A percentile compares a stretch with the other conserved stretches of the same genome.
Evolutionary conservation across 1,140 invertebrate species (phyloP).

Genomic region (Lysiphlebus fabarum): DNA sequence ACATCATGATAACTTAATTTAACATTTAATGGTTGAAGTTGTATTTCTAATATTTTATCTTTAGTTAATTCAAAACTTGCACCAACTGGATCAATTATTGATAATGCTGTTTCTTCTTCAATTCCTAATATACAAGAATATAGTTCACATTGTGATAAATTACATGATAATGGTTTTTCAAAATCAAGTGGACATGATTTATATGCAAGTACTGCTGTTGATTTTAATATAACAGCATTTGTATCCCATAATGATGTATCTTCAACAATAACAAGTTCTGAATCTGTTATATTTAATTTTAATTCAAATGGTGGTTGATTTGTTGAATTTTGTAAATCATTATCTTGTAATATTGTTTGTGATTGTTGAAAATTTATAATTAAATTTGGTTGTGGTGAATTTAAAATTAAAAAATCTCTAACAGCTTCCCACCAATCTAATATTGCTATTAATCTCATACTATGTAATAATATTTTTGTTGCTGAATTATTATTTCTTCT

Average conservation of each 20-base stretch:
- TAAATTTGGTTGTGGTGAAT: conserved; percentile 45
- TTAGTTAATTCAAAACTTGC: conserved; percentile 69
- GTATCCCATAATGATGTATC: conserved; percentile 83
- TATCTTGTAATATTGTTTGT: conserved; percentile 17
- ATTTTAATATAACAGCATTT: conserved; percentile 91
- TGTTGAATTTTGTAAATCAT: not conserved
- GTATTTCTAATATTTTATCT: conserved; percentile 40
- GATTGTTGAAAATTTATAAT: conserved; percentile 23
- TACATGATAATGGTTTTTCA: conserved; percentile 79
- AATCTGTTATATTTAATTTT: conserved; percentile 92
- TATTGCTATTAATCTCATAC: conserved; percentile 91
- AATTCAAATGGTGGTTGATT: conserved; percentile 67
- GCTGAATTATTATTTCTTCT: conserved; percentile 68
- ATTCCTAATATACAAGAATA: conserved; percentile 90
- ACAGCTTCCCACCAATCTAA: conserved; percentile 90
- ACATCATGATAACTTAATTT: conserved; percentile 92
- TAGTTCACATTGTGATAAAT: conserved; percentile 85
- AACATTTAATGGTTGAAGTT: conserved; percentile 70
- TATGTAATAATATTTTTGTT: conserved; percentile 90
- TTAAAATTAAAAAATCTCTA: conserved; percentile 71
- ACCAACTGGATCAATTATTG: conserved; percentile 92
- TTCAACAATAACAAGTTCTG: conserved; percentile 91
- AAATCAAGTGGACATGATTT: conserved; percentile 61
- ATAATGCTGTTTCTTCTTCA: conserved; percentile 91
- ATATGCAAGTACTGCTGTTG: conserved; percentile 83